Conservation (phyloP, 2,113 vertebrate species). For the Tapirus terrestris region DNA sequence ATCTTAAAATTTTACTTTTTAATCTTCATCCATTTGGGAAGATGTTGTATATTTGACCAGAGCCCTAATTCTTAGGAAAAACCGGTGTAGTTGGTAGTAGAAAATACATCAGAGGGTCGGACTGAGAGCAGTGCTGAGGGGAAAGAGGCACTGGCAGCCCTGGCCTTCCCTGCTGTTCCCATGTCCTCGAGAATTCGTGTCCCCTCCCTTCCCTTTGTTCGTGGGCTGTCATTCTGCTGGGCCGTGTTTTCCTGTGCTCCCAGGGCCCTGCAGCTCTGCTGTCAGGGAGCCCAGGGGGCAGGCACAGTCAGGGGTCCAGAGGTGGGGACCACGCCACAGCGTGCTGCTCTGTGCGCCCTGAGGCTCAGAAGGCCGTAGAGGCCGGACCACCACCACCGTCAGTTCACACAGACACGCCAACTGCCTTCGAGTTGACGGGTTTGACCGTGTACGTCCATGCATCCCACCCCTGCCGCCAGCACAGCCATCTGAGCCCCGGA, state of each 20-base stretch:
- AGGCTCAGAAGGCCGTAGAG: neutral
- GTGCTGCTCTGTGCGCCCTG: fast-evolving
- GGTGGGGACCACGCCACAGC: fast-evolving
- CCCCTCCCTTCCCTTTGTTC: neutral
- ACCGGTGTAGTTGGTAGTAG: neutral
- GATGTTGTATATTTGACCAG: neutral
- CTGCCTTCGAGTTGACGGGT: too few relatives aligned
- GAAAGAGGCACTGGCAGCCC: fast-evolving
- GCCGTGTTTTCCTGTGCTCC: fast-evolving
- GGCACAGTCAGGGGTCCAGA: neutral
- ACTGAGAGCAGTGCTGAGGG: fast-evolving
- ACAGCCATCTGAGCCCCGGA: neutral
- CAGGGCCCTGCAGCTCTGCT: neutral
- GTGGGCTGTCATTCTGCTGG: neutral
- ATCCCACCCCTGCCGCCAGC: neutral
- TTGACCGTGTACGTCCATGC: too few relatives aligned
- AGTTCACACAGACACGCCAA: fast-evolving
- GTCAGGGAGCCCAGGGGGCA: neutral
- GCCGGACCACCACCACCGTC: fast-evolving
- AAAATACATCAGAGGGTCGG: neutral
- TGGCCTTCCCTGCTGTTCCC: neutral
- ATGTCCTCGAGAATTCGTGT: neutral
- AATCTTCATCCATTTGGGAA: neutral
- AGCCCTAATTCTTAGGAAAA: neutral
- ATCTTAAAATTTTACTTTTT: neutral